A percentile compares a stretch with the other conserved stretches of the same genome.
phyloP scores from a whole-genome alignment of 2,888 invertebrate genomes.

The Dicyrtomina minuta region DNA sequence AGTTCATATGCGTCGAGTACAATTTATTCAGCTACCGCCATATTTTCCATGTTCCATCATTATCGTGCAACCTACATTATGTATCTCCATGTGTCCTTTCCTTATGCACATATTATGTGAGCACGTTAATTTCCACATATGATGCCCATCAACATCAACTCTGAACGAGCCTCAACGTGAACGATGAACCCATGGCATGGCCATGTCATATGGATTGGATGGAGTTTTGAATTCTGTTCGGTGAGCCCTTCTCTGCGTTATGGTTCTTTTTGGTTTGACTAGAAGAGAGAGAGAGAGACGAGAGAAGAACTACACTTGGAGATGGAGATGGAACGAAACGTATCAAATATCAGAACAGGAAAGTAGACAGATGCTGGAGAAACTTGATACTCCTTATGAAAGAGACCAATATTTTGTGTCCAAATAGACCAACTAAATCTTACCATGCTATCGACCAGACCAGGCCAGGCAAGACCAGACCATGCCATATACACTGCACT shows the following conservation, averaged over 20 bases:
- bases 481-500: no score
- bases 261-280: neutral
- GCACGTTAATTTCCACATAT: neutral
- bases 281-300: conserved; percentile 3
- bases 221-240: neutral
- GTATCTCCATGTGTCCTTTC: no score
- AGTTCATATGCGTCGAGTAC: no score
- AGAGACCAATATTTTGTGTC: conserved; percentile 46
- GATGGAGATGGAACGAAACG: conserved; percentile 31
- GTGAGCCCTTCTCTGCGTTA: neutral
- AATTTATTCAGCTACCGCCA: no score
- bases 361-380: conserved; percentile 53
- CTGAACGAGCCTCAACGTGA: no score
- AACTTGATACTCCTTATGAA: conserved; percentile 52
- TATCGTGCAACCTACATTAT: no score
- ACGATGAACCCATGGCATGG: neutral
- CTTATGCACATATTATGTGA: no score
- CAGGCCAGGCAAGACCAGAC: no score
- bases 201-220: conserved; percentile 2
- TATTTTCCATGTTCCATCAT: no score
- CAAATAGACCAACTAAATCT: conserved; percentile 37
- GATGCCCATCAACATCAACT: conserved; percentile 17
- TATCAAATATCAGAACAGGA: conserved; percentile 53
- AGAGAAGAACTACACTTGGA: neutral
- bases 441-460: conserved; percentile 32